These are phyloP conservation scores for Charaxes varanes DNA, from an alignment of 1,140 invertebrate genomes.

Conservation along the genomic window DNA sequence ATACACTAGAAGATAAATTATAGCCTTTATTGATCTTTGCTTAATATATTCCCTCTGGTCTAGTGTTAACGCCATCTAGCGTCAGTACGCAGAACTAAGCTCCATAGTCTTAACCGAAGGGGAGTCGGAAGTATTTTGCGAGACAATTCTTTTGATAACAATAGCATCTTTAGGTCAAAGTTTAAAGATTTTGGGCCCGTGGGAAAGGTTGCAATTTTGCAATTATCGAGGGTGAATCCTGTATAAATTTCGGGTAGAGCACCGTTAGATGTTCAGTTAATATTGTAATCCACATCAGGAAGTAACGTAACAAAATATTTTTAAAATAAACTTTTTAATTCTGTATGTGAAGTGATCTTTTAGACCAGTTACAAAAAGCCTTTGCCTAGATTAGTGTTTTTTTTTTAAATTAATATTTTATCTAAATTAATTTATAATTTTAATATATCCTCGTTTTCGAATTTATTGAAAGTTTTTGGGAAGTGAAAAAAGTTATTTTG, in stretches of 20 bases:
- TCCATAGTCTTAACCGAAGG: conserved; percentile 14
- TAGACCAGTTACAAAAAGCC: background rate
- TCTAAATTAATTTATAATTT: too few species aligned
- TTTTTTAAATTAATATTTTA: too few species aligned
- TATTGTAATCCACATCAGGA: conserved; percentile 41
- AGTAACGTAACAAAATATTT: conserved; percentile 32
- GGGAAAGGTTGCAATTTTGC: conserved; percentile 32
- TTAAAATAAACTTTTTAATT: background rate
- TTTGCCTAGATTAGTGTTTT: too few species aligned
- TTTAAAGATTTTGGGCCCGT: conserved; percentile 36
- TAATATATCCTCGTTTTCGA: too few species aligned
- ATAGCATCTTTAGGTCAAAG: conserved; percentile 46
- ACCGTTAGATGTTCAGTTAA: conserved; percentile 50
- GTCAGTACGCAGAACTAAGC: conserved; percentile 20
- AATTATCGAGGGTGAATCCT: conserved; percentile 41
- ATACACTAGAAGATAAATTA: too few species aligned
- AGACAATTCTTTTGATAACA: conserved; percentile 52
- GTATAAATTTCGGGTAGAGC: conserved; percentile 45
- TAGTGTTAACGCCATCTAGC: conserved; percentile 58
- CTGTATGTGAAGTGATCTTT: background rate
- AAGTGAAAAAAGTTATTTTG: too few species aligned
- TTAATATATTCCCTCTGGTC: too few species aligned
- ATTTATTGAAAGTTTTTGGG: too few species aligned
- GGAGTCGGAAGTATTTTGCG: conserved; percentile 35
- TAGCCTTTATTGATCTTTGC: too few species aligned